Base-by-base conservation (phyloP, 2,113 vertebrate species). In the Embiotoca jacksoni region DNA sequence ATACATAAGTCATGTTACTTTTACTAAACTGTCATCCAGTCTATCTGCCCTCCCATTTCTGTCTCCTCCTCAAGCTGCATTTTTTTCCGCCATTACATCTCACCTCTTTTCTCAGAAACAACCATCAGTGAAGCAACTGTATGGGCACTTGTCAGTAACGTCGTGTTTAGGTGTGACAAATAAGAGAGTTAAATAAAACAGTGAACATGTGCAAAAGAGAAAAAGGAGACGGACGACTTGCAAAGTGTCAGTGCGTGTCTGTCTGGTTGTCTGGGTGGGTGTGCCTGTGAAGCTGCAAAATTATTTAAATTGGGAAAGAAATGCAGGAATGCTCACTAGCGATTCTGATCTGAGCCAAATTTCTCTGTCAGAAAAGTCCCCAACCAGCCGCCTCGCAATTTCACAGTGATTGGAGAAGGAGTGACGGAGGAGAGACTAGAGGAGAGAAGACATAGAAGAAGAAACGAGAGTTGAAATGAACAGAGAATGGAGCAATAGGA, bases 371-470 rank as follows among this genome's bases (percentile, higher is more conserved):
- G 80, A 86, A 78, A 89, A 91, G 81, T 88, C 81, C 82, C 87
- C 80, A 81, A 91, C 83, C 75, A 87, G 75, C 84, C 74, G 60
- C 84, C 67, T 79, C 79, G 84, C 83, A 91, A 90, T 92, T 92
- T 93, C 89, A 92, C 89, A 88, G 87, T 92, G 86, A 92, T 90
- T 92, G 91, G 84, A 89, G 88, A 89, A 81, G 70, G 80, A 80
- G 56, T 33, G 57, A 80, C 55, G 64, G 53, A 82, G 63, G 50
- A 77, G 87, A 62, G 41, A 77, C 52, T 56, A 61, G 68, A 74
- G 69, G 52, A 53, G 57, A 59, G 66, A 70, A 78, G 66, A 65
- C 80, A 80, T 36, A 30, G 69, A 70, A 64, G 52, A 72, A 57
- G 57, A 80, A 79, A 70, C 46, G 8, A 46, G 32, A 41, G 60